These are phyloP conservation scores for Drosophila prostipennis DNA, from an alignment of 2,888 invertebrate genomes.

Conservation along the genomic window DNA sequence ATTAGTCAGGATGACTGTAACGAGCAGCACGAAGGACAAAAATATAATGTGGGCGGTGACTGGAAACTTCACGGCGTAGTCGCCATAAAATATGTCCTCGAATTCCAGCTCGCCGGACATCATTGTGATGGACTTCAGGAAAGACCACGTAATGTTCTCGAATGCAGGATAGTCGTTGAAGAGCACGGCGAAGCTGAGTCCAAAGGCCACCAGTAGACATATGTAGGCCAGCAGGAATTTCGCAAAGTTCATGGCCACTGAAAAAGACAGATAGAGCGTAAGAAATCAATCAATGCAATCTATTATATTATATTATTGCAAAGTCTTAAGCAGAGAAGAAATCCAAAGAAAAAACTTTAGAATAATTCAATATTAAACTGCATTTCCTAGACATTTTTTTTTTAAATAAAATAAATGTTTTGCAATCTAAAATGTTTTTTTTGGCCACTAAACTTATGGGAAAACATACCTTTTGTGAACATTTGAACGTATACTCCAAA, in stretches of 20 bases:
- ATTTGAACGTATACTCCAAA: slow-evolving; percentile 95
- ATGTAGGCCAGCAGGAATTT: slow-evolving; percentile 92
- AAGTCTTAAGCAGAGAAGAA: too few relatives aligned
- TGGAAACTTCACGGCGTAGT: slow-evolving; percentile 87
- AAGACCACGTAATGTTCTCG: slow-evolving; percentile 85
- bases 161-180: slow-evolving; percentile 91
- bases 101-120: slow-evolving; percentile 95
- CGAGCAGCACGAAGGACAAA: slow-evolving; percentile 90
- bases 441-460: too few relatives aligned
- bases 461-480: slow-evolving; percentile 91
- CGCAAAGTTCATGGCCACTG: slow-evolving; percentile 92
- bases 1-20: slow-evolving; percentile 93
- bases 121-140: slow-evolving; percentile 93
- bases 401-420: too few relatives aligned
- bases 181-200: slow-evolving; percentile 91
- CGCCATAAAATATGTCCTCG: slow-evolving; percentile 91
- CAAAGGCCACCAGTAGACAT: slow-evolving; percentile 92
- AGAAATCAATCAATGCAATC: too few relatives aligned
- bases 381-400: too few relatives aligned
- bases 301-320: too few relatives aligned
- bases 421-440: too few relatives aligned
- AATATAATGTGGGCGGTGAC: slow-evolving; percentile 91
- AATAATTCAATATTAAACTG: too few relatives aligned
- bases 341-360: too few relatives aligned
- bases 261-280: too few relatives aligned